phyloP scores from a whole-genome alignment of 1,140 invertebrate genomes.

The Calephelis virginiensis region DNA sequence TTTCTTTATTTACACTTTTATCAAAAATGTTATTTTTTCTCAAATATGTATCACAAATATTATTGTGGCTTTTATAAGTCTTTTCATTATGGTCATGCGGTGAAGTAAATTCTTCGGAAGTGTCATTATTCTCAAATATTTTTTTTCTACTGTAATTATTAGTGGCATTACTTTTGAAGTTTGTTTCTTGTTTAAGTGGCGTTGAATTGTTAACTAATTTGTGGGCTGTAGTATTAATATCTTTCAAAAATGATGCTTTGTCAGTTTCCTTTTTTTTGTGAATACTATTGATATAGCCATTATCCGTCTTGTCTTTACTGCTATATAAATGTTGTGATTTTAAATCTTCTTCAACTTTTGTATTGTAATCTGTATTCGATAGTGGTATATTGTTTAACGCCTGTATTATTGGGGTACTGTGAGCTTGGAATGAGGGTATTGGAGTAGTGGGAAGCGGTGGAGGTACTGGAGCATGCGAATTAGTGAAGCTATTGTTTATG shows the following conservation, averaged over 20 bases:
- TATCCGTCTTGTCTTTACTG: conserved; percentile 48
- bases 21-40: conserved; percentile 31
- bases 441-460: conserved; percentile 64
- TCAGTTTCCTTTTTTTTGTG: conserved; percentile 44
- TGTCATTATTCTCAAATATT: conserved; percentile 54
- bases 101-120: conserved; percentile 37
- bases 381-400: conserved; percentile 39
- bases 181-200: conserved; percentile 41
- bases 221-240: conserved; percentile 22
- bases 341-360: conserved; percentile 41
- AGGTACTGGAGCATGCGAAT: conserved; percentile 42
- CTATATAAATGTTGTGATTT: conserved; percentile 20
- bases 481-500: conserved; percentile 24
- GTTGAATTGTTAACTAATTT: conserved; percentile 22
- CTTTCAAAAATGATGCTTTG: conserved; percentile 44
- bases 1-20: conserved; percentile 31
- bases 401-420: conserved; percentile 47
- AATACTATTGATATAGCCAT: conserved; percentile 43
- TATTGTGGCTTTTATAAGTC: conserved; percentile 40
- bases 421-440: conserved; percentile 52
- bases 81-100: conserved; percentile 36
- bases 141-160: conserved; percentile 61
- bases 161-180: conserved; percentile 43
- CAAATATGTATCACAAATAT: conserved; percentile 27
- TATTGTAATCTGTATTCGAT: conserved; percentile 40